Evolutionary conservation across 2,797 vertebrate genomes (phyloP), one percentile per base, ranked within the genome.

Genomic region (Argya squamiceps): DNA sequence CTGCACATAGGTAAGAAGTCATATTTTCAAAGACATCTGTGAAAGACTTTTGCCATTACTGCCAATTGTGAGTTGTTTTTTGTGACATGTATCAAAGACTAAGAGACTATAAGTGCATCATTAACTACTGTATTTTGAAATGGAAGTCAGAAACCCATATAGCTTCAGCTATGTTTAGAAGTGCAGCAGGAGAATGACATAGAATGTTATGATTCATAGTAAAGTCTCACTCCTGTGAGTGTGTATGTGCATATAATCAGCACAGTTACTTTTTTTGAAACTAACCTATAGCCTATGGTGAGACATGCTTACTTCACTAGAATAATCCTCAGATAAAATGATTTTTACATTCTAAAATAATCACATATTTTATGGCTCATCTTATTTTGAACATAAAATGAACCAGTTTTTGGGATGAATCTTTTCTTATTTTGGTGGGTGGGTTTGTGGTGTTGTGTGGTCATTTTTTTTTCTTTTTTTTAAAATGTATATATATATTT

Each of bases 201-300:
- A 49, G 22, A 64, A 71, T 73, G 1, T 69, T 90, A 30, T n/a
- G 34, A 53, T 52, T 44, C 68, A 14, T 62, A 76, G 18, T 59
- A 44, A 78, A 67, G 18, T 7, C 47, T 29, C 10, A 50, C 8
- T 55, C 21, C 59, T 79, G 6, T 63, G 41, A 43, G 46, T 58
- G 41, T 4, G 3, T 67, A 47, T 0, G 0, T 67, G 21, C 9
- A 6, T 44, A n/a, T 69, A 41, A 46, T 58, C 43, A 8, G 22
- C 24, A 6, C 12, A 18, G 39, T 59, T 85, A 27, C 30, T 44
- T 47, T 34, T 36, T 20, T 16, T 76, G 14, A 52, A 30, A 50
- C 36, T 32, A 47, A 23, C 17, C 9, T 2, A 3, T 58, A 82
- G 10, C 23, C 53, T 63, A 0, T 86, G 24, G 4, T 60, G 62